A percentile compares a stretch with the other conserved stretches of the same genome.
phyloP scores from a whole-genome alignment of 1,140 invertebrate genomes.

The Nasonia giraulti region DNA sequence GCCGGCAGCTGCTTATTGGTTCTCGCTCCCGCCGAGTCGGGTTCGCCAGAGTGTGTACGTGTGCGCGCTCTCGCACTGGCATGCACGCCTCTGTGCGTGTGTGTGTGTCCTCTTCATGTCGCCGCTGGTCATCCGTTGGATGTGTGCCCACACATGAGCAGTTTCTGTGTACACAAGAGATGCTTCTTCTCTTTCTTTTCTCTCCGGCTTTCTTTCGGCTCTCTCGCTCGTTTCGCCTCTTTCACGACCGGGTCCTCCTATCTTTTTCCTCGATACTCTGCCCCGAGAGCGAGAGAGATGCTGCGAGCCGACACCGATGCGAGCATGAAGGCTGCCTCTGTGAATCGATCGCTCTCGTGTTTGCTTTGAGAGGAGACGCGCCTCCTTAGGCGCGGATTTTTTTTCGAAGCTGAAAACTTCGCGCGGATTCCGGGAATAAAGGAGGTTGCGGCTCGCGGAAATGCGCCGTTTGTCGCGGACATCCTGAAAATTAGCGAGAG shows the following conservation, averaged over 20 bases:
- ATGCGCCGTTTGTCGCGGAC: background rate
- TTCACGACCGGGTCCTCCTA: constrained; percentile 17
- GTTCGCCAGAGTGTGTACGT: constrained; percentile 31
- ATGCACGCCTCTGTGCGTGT: background rate
- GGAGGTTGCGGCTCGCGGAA: background rate
- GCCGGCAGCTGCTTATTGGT: constrained; percentile 66
- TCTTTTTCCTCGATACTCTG: constrained; percentile 27
- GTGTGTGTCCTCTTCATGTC: constrained; percentile 42
- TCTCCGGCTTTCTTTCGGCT: constrained; percentile 26
- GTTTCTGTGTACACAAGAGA: constrained; percentile 37
- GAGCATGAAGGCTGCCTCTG: constrained; percentile 22
- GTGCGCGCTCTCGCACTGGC: constrained; percentile 37
- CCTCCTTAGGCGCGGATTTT: background rate
- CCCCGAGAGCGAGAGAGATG: background rate
- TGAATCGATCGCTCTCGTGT: constrained; percentile 8
- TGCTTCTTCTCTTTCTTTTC: constrained; percentile 5
- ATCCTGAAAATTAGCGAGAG: background rate
- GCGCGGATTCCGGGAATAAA: background rate
- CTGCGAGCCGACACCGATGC: background rate
- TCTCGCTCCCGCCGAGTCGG: constrained; percentile 53
- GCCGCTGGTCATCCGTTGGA: constrained; percentile 43
- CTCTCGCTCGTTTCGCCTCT: constrained; percentile 13
- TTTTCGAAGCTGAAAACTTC: background rate
- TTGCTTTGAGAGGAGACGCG: background rate
- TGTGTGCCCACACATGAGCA: constrained; percentile 40